Conservation (phyloP, 2,888 invertebrate genomes). For the Andricus curvator region DNA sequence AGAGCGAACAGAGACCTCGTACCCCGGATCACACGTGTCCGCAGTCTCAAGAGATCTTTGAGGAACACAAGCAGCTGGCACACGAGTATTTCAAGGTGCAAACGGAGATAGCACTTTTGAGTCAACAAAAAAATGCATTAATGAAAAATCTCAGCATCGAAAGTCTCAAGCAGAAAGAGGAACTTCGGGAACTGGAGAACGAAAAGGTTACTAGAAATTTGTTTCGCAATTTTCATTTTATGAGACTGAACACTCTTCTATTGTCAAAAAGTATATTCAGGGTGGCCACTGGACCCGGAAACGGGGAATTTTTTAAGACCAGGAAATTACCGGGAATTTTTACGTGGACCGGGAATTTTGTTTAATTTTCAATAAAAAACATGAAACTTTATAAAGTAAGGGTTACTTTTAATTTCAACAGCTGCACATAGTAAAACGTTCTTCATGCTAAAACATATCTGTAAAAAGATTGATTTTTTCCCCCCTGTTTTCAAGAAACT, state of each 20-base stretch:
- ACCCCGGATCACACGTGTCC: conserved; percentile 87
- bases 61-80: conserved; percentile 92
- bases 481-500: no score
- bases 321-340: no score
- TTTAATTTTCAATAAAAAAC: no score
- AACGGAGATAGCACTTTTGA: conserved; percentile 90
- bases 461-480: no score
- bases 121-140: conserved; percentile 88
- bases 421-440: no score
- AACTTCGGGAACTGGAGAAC: conserved; percentile 84
- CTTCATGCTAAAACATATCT: no score
- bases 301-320: no score
- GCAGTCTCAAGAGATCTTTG: conserved; percentile 91
- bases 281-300: no score
- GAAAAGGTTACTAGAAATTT: conserved; percentile 82
- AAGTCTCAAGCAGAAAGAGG: conserved; percentile 82
- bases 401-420: no score
- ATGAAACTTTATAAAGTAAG: no score
- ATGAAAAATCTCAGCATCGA: conserved; percentile 80
- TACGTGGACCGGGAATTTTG: no score
- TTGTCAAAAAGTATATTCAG: neutral
- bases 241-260: neutral
- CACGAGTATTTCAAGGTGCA: conserved; percentile 94
- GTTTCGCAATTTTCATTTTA: neutral
- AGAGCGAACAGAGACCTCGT: conserved; percentile 90